Evolutionary conservation across 2,797 vertebrate genomes (phyloP).

Genomic region (Pelobates cultripes): DNA sequence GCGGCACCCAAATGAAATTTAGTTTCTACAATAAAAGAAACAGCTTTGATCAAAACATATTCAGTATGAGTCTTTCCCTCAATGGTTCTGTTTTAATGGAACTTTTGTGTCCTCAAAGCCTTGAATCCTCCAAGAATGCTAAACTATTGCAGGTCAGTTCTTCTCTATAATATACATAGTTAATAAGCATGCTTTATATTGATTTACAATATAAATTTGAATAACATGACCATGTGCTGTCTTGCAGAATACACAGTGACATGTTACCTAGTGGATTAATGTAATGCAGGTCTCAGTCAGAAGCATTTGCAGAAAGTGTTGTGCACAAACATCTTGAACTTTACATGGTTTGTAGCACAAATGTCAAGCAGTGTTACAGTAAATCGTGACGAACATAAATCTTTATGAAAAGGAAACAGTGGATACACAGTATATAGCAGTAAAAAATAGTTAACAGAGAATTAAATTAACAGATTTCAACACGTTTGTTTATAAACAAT

Average conservation of each 20-base stretch:
- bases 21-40: neutral
- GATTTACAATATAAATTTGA: conserved; percentile 11
- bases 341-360: neutral
- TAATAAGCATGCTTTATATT: conserved; percentile 4
- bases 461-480: too few relatives aligned
- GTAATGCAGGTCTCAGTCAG: neutral
- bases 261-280: conserved; percentile 17
- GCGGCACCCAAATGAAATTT: neutral
- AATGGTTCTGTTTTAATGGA: neutral
- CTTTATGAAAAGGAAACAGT: too few relatives aligned
- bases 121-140: neutral
- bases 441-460: too few relatives aligned
- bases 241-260: conserved; percentile 8
- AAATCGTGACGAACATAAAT: too few relatives aligned
- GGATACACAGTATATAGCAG: too few relatives aligned
- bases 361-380: neutral
- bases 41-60: neutral
- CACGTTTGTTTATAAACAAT: too few relatives aligned
- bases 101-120: neutral
- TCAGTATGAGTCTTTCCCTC: neutral
- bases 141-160: neutral
- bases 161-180: neutral
- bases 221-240: neutral
- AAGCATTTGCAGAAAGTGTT: neutral
- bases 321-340: neutral